These are phyloP conservation scores for Trachythela sp. DNA, from an alignment of 64 coral and sea anemone species.

Conservation along the genomic window DNA sequence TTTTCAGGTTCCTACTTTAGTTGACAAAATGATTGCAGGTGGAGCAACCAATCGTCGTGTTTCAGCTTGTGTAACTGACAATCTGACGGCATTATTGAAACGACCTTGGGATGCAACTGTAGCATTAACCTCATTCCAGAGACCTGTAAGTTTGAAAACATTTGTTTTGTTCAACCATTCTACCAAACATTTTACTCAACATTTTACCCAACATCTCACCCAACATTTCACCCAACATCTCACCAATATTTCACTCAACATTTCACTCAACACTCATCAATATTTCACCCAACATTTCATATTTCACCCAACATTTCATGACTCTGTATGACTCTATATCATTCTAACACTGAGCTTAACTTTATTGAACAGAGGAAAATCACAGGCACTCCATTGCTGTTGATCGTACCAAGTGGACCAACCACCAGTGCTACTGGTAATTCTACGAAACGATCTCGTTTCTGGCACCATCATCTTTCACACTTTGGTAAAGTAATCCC, in stretches of 20 bases:
- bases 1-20: constrained; percentile 68
- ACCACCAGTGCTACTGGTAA: constrained; percentile 88
- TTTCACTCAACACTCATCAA: too few species aligned
- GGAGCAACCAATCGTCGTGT: constrained; percentile 68
- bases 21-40: constrained; percentile 73
- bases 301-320: background rate
- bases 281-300: background rate
- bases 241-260: too few species aligned
- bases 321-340: background rate
- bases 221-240: too few species aligned
- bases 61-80: constrained; percentile 62
- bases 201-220: too few species aligned
- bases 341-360: too few species aligned
- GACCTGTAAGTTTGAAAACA: constrained; percentile 53
- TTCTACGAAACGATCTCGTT: constrained; percentile 81
- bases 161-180: background rate
- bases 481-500: constrained; percentile 92
- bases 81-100: constrained; percentile 72
- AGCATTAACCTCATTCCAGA: constrained; percentile 76
- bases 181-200: too few species aligned
- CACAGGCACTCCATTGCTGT: constrained; percentile 74
- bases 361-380: constrained; percentile 69
- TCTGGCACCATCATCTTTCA: constrained; percentile 98
- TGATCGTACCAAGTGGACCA: constrained; percentile 95
- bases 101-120: constrained; percentile 92